Evolutionary conservation across 2,888 invertebrate genomes (phyloP).

Genomic region (Megaustenia siamemsis): DNA sequence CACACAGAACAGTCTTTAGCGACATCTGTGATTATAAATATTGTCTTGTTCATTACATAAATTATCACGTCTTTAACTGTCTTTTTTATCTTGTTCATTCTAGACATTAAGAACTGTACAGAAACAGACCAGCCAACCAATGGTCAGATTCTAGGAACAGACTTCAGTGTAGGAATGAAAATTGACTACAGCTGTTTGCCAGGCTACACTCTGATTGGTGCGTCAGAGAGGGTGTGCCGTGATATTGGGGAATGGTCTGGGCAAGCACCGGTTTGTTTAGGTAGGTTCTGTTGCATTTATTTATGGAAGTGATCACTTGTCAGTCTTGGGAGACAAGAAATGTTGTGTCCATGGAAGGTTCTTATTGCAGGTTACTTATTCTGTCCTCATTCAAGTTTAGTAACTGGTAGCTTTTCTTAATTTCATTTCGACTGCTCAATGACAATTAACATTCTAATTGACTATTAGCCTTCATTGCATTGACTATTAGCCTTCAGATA

Average conservation of each 20-base stretch:
- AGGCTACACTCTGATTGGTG: constrained; percentile 57
- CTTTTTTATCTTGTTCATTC: neutral
- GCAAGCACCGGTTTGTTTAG: constrained; percentile 32
- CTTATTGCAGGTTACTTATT: no score
- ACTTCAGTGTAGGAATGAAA: constrained; percentile 48
- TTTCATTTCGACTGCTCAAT: no score
- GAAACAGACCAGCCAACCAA: constrained; percentile 20
- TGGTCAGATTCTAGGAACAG: constrained; percentile 54
- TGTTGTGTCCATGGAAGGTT: no score
- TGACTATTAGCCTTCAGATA: no score
- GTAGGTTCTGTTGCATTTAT: constrained; percentile 21
- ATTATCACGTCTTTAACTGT: neutral
- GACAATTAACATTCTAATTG: no score
- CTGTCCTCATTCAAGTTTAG: no score
- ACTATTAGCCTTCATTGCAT: no score
- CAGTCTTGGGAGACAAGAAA: no score
- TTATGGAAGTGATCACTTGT: no score
- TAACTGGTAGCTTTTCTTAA: no score
- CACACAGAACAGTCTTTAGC: neutral
- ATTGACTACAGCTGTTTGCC: constrained; percentile 52
- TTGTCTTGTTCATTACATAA: neutral
- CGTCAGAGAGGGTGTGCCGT: constrained; percentile 39
- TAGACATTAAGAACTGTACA: constrained; percentile 47
- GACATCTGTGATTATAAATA: neutral
- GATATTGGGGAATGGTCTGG: constrained; percentile 49